phyloP scores from a whole-genome alignment of 2,888 invertebrate genomes.

The Agrochola macilenta region DNA sequence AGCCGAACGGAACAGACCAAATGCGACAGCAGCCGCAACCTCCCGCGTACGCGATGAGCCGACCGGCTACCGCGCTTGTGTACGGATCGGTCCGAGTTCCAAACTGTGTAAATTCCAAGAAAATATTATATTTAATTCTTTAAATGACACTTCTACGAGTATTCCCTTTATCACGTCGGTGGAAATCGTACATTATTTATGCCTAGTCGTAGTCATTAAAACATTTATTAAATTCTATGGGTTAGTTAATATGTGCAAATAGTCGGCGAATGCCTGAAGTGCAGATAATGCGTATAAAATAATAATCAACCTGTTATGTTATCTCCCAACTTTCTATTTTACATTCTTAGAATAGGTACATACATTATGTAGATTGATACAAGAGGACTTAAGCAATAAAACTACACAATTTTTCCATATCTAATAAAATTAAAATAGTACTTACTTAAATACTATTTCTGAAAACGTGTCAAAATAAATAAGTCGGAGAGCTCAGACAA shows the following conservation, averaged over 20 bases:
- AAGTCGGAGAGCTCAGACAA: background rate
- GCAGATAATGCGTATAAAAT: conserved; percentile 28
- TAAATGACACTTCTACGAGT: no score
- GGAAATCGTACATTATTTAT: conserved; percentile 11
- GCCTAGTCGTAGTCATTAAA: conserved; percentile 14
- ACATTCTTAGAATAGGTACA: conserved; percentile 13
- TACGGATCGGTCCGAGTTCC: background rate
- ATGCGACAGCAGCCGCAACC: background rate
- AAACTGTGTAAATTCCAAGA: background rate
- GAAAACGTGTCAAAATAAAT: conserved; percentile 22
- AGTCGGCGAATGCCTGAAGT: conserved; percentile 20
- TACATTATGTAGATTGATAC: conserved; percentile 1
- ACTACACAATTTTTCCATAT: conserved; percentile 15
- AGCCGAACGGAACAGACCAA: background rate
- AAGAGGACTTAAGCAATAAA: conserved; percentile 1
- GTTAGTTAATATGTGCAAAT: conserved; percentile 27
- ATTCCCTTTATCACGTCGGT: background rate
- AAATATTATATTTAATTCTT: background rate
- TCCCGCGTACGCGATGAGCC: background rate
- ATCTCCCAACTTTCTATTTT: conserved; percentile 19
- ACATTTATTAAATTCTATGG: conserved; percentile 21
- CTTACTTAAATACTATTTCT: conserved; percentile 20
- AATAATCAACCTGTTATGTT: conserved; percentile 4
- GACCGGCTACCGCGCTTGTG: background rate
- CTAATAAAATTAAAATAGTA: conserved; percentile 9